Conservation (phyloP, 23 tunicate species). For the Botrylloides violaceus region DNA sequence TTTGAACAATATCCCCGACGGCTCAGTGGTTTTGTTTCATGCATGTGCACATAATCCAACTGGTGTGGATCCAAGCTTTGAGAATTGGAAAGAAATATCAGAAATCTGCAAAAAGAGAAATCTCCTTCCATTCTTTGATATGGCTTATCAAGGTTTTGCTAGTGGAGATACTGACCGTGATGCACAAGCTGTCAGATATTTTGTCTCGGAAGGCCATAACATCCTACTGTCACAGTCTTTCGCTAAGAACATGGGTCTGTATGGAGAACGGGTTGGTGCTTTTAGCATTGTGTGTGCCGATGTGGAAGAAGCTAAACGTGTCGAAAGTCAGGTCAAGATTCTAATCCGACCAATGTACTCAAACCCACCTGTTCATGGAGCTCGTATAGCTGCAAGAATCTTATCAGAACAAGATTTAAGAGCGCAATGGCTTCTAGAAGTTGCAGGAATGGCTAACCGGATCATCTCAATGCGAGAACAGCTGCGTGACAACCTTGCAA, state of each 20-base stretch:
- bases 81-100: constrained; percentile 90
- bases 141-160: constrained; percentile 98
- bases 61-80: constrained; percentile 93
- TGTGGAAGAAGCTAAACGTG: constrained; percentile 79
- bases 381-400: constrained; percentile 78
- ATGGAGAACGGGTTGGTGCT: constrained; percentile 93
- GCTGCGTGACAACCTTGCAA: constrained; percentile 49
- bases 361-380: constrained; percentile 96
- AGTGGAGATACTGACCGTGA: constrained; percentile 84
- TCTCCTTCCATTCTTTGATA: constrained; percentile 81
- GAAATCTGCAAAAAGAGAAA: constrained; percentile 48
- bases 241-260: constrained; percentile 96
- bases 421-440: constrained; percentile 42
- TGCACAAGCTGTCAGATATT: constrained; percentile 78
- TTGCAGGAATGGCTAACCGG: constrained; percentile 76
- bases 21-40: constrained; percentile 77
- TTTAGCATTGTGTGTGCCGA: constrained; percentile 88
- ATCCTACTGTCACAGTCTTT: constrained; percentile 85
- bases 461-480: constrained; percentile 89
- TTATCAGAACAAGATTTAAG: constrained; percentile 47
- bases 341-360: constrained; percentile 94
- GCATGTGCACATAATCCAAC: constrained; percentile 99
- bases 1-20: constrained; percentile 64
- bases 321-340: constrained; percentile 91
- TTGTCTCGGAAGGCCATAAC: constrained; percentile 86